A percentile compares a stretch with the other conserved stretches of the same genome.
Evolutionary conservation across 2,888 invertebrate genomes (phyloP).

Genomic region (Antheraea assamensis): DNA sequence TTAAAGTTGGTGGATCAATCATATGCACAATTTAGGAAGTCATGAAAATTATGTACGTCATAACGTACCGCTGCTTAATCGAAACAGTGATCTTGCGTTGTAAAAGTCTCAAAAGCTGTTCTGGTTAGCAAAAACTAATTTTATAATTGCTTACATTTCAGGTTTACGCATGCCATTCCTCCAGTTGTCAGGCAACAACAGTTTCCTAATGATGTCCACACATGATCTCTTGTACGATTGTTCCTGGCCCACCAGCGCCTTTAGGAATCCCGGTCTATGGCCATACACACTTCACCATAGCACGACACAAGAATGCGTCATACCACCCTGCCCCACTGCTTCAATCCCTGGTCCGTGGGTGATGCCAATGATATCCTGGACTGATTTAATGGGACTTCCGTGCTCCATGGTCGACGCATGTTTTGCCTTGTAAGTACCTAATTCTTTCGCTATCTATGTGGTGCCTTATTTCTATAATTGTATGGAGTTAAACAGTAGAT

Average conservation of each 20-base stretch:
- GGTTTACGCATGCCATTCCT: conserved; percentile 82
- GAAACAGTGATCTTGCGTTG: too few species aligned
- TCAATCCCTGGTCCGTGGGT: conserved; percentile 85
- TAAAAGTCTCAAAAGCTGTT: too few species aligned
- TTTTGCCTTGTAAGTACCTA: conserved; percentile 63
- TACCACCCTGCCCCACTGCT: conserved; percentile 81
- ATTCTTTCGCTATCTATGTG: background rate
- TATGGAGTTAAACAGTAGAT: too few species aligned
- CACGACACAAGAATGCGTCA: conserved; percentile 80
- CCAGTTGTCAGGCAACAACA: conserved; percentile 80
- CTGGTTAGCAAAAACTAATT: background rate
- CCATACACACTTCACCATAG: conserved; percentile 86
- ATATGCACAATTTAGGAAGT: too few species aligned
- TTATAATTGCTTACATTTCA: conserved; percentile 33
- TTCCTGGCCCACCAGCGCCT: conserved; percentile 80
- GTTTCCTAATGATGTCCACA: conserved; percentile 80
- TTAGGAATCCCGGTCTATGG: conserved; percentile 78
- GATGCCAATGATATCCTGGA: conserved; percentile 83
- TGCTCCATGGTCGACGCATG: conserved; percentile 84
- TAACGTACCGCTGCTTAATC: too few species aligned
- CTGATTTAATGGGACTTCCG: conserved; percentile 62
- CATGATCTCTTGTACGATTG: conserved; percentile 82
- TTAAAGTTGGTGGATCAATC: too few species aligned
- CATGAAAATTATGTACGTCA: too few species aligned
- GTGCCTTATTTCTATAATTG: too few species aligned